These are phyloP conservation scores for Temnothorax curvispinosus DNA, from an alignment of 1,140 invertebrate genomes.

Conservation along the genomic window DNA sequence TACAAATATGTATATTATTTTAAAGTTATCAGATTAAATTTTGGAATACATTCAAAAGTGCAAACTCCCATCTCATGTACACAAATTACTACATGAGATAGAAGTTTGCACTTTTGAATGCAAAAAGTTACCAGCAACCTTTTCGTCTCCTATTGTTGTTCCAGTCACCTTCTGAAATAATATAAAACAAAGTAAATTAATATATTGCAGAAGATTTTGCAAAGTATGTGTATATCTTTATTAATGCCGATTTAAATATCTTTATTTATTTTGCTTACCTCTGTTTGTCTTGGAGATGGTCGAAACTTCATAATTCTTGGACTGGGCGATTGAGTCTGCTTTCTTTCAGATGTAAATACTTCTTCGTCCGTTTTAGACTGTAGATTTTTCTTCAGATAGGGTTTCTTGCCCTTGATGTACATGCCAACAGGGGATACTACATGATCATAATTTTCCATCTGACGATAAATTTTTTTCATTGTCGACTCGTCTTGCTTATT, in stretches of 20 bases:
- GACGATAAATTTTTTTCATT: conserved; percentile 17
- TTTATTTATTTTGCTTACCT: conserved; percentile 33
- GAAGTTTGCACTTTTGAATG: conserved; percentile 56
- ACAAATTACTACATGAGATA: conserved; percentile 25
- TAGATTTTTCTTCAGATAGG: conserved; percentile 67
- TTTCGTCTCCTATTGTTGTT: background rate
- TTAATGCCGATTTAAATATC: background rate
- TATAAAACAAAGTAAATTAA: background rate
- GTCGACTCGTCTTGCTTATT: background rate
- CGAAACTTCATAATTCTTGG: conserved; percentile 27
- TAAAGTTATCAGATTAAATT: background rate
- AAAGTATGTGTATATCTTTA: background rate
- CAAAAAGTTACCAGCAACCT: conserved; percentile 17
- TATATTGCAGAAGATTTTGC: background rate
- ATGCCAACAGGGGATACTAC: conserved; percentile 68
- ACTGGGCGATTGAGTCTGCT: background rate
- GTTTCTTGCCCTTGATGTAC: conserved; percentile 69
- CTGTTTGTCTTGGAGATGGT: conserved; percentile 31
- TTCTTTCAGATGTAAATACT: conserved; percentile 18
- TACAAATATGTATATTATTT: background rate
- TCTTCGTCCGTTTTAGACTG: conserved; percentile 44
- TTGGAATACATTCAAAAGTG: no score
- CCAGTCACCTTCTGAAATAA: conserved; percentile 3
- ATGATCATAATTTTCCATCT: conserved; percentile 58
- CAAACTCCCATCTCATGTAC: no score